Evolutionary conservation across 2,797 vertebrate genomes (phyloP).

Genomic region (Ptychadena robeensis): DNA sequence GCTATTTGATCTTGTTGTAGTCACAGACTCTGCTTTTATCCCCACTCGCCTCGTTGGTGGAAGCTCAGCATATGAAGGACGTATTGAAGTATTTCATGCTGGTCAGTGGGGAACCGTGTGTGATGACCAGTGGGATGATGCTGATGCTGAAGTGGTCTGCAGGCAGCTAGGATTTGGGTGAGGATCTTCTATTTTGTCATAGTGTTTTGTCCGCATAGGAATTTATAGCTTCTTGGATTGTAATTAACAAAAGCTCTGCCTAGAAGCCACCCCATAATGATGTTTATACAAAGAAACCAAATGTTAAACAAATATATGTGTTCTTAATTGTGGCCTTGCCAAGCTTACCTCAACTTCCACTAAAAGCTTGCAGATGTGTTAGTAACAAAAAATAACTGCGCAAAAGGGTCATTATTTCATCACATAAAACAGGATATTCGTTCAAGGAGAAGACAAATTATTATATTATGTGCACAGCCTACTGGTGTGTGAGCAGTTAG

Average conservation of each 20-base stretch:
- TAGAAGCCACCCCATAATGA: background rate
- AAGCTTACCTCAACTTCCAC: background rate
- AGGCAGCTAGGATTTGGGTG: slow-evolving; percentile 94
- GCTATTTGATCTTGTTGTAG: background rate
- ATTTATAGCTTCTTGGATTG: background rate
- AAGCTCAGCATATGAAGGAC: slow-evolving; percentile 78
- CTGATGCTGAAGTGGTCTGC: slow-evolving; percentile 93
- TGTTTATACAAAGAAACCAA: background rate
- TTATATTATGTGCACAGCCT: too few relatives aligned
- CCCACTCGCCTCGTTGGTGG: slow-evolving; percentile 84
- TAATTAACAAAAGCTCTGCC: background rate
- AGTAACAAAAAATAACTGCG: background rate
- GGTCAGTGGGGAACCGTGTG: slow-evolving; percentile 96
- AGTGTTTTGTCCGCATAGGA: background rate
- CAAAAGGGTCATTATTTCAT: background rate
- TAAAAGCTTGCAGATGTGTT: background rate
- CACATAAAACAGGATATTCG: background rate
- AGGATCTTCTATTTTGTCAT: slow-evolving; percentile 57
- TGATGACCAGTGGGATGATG: slow-evolving; percentile 95
- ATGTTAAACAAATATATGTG: background rate
- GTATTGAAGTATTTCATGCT: slow-evolving; percentile 88
- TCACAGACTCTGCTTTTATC: slow-evolving; percentile 68
- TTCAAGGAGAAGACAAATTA: background rate
- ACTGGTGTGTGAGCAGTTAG: too few relatives aligned
- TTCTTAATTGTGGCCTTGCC: background rate